Conservation (phyloP, 2,888 invertebrate species). For the Acrobasis consociella region DNA sequence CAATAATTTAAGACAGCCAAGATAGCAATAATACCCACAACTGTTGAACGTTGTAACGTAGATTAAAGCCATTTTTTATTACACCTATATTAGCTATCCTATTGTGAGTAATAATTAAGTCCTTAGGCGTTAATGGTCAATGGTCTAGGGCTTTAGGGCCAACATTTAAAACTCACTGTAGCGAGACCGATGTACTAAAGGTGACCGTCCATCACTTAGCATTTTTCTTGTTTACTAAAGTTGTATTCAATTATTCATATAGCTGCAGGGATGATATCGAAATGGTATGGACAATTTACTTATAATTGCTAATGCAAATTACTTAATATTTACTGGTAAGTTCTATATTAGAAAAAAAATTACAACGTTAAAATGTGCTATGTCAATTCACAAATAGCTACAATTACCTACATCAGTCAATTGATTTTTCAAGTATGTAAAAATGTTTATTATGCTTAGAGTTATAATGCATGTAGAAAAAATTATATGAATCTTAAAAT, state of each 20-base stretch:
- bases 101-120: slow-evolving; percentile 19
- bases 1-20: background rate
- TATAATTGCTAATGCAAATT: too few relatives aligned
- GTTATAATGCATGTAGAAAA: too few relatives aligned
- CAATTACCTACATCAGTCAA: too few relatives aligned
- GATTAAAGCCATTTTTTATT: slow-evolving; percentile 5
- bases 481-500: too few relatives aligned
- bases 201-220: background rate
- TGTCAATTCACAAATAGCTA: too few relatives aligned
- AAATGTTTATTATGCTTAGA: too few relatives aligned
- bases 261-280: too few relatives aligned
- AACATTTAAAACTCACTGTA: slow-evolving; percentile 18
- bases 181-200: slow-evolving; percentile 19
- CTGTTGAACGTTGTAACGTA: slow-evolving; percentile 10
- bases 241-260: background rate
- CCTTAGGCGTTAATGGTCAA: slow-evolving; percentile 23
- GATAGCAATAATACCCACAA: slow-evolving; percentile 9
- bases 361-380: too few relatives aligned
- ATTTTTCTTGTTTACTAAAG: background rate
- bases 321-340: too few relatives aligned
- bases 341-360: too few relatives aligned
- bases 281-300: too few relatives aligned
- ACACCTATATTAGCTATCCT: background rate
- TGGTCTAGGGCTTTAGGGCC: background rate
- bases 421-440: too few relatives aligned